Evolutionary conservation across 1,140 invertebrate species (phyloP), one percentile per base, ranked within the genome.

Genomic region (Drosophila triauraria): DNA sequence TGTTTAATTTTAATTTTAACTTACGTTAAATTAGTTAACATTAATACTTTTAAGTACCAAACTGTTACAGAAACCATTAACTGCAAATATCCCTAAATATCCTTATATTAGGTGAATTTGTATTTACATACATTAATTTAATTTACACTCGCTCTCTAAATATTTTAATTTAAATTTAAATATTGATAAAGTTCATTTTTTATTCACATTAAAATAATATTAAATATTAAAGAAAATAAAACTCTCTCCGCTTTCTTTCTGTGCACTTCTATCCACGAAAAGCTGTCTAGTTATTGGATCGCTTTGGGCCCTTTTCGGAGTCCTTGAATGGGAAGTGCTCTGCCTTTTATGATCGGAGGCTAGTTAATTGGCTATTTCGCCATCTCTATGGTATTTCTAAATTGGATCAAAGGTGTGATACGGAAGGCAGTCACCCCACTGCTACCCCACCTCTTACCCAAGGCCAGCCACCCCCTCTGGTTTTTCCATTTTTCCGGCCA

Each of bases 381-480:
- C 15, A 50, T 30, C 40, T 69, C 48, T 35, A 68, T 70, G 51
- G 13, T 65, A 51, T 75, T 44, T 56, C 57, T 38, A 48, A 76
- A 57, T 75, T 75, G 44, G 60, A 75, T 70, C 67, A 70, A 53
- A 68, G 67, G 67, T 68, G 64, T 46, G 67, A 65, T 64, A 47
- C 17, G 15, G 64, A 17, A 43, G 61, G 13, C 40, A 40, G 23
- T 20, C 38, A 40, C 35, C 60, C 27, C 59, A 38, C 35, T 1
- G 15, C 13, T 13, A 30, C n/a, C 25, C 6, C n/a, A 15, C 35
- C 12, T n/a, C 40, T 10, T 9, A 35, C 53, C 12, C 53, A 40
- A 56, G 40, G 20, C 27, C 25, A 32, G 7, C 23, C 25, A 20
- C 51, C 38, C 8, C 48, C 32, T 2, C n/a, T 3, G 53, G 27